Percentiles rank a stretch among this genome's conserved stretches.
These are phyloP conservation scores for Gymnodraco acuticeps DNA, from an alignment of 2,797 vertebrate species.

Conservation along the genomic window DNA sequence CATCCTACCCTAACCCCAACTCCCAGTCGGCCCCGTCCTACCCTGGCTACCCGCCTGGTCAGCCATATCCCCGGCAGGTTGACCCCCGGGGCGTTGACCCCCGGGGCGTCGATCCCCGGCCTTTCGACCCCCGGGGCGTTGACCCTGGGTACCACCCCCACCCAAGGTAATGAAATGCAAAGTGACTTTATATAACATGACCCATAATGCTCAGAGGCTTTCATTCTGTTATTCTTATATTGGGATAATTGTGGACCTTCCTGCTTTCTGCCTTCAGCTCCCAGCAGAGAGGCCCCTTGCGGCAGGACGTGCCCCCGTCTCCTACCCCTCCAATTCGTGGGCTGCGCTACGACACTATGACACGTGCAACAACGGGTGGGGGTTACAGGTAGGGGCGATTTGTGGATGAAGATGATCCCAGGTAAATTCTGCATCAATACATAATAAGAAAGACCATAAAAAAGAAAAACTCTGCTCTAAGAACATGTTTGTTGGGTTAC, in stretches of 20 bases:
- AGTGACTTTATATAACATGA: background rate
- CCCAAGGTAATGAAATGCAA: conserved; percentile 56
- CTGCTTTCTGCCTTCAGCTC: conserved; percentile 56
- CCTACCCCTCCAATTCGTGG: conserved; percentile 89
- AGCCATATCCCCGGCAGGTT: conserved; percentile 80
- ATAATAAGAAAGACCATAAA: background rate
- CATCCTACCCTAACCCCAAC: conserved; percentile 80
- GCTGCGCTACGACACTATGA: conserved; percentile 88
- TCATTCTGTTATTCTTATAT: background rate
- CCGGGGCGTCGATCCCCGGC: conserved; percentile 81
- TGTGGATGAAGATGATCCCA: conserved; percentile 36
- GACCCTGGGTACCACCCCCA: conserved; percentile 88
- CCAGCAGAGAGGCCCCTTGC: conserved; percentile 91
- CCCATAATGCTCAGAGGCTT: background rate
- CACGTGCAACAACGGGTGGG: conserved; percentile 76
- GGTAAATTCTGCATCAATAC: conserved; percentile 38
- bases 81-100: conserved; percentile 83
- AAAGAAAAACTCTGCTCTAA: background rate
- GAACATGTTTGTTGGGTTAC: conserved; percentile 57
- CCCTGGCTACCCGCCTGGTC: conserved; percentile 79
- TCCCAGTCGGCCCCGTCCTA: conserved; percentile 80
- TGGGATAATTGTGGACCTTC: background rate
- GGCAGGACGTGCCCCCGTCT: conserved; percentile 96
- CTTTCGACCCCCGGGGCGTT: conserved; percentile 79
- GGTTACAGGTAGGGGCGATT: conserved; percentile 76